phyloP scores from a whole-genome alignment of 2,888 invertebrate species.

The Meiosimyza platycephala region DNA sequence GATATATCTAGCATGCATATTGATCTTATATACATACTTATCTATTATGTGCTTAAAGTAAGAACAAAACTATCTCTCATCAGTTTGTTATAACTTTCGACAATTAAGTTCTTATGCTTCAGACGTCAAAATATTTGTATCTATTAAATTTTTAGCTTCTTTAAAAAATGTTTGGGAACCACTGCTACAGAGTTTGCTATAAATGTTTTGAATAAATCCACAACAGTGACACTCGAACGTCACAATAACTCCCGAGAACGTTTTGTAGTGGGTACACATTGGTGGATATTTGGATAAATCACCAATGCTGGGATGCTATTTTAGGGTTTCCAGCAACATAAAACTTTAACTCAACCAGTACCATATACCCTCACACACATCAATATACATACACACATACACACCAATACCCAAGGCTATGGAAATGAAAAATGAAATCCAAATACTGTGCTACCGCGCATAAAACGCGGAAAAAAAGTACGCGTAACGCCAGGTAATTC shows the following conservation, averaged over 20 bases:
- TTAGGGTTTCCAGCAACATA: background rate
- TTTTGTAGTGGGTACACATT: background rate
- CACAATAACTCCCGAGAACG: background rate
- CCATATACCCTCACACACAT: background rate
- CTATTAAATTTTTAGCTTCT: no score
- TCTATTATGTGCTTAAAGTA: no score
- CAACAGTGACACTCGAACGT: slow-evolving; percentile 22
- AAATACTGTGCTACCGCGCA: slow-evolving; percentile 30
- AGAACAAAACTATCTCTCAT: no score
- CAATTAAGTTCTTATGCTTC: no score
- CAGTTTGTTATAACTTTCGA: no score
- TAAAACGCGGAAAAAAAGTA: slow-evolving; percentile 31
- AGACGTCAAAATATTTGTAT: no score
- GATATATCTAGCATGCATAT: no score
- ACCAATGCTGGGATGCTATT: no score
- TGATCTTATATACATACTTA: no score
- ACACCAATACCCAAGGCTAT: slow-evolving; percentile 18
- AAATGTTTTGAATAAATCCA: slow-evolving; percentile 33
- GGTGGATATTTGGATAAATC: background rate
- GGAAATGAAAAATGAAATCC: slow-evolving; percentile 38
- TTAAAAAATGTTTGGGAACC: no score
- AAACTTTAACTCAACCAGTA: background rate
- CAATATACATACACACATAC: no score
- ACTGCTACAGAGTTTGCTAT: slow-evolving; percentile 7
- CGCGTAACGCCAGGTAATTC: slow-evolving; percentile 40